A percentile compares a stretch with the other conserved stretches of the same genome.
Conservation (phyloP, 2,113 vertebrate species). For the Stomatorhinus ivindoensis region DNA sequence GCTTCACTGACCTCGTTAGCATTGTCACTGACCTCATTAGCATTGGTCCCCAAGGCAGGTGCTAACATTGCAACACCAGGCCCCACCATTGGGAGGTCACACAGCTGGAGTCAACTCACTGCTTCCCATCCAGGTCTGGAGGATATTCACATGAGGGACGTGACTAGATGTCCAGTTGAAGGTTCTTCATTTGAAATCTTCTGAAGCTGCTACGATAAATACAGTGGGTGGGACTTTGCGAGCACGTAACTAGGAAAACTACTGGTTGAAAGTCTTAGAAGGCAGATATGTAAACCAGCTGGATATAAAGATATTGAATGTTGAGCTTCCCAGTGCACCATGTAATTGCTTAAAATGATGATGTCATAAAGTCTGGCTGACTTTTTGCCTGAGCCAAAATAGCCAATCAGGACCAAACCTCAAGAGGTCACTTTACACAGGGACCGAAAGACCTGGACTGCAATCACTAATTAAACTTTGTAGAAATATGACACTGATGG, state of each 20-base stretch:
- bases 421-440: background rate
- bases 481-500: background rate
- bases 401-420: background rate
- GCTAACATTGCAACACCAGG: background rate
- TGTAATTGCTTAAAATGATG: background rate
- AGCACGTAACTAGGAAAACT: background rate
- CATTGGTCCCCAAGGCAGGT: background rate
- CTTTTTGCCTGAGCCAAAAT: conserved; percentile 1
- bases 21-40: background rate
- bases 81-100: background rate
- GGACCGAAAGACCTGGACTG: background rate
- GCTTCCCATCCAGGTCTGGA: background rate
- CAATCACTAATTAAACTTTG: background rate
- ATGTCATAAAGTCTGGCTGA: background rate
- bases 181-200: background rate
- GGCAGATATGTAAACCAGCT: background rate
- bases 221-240: background rate
- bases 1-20: background rate
- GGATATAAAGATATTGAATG: too few relatives aligned
- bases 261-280: background rate
- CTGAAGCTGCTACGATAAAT: background rate
- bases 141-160: background rate
- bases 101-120: background rate
- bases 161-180: background rate
- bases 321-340: background rate